A percentile compares a stretch with the other conserved stretches of the same genome.
These are phyloP conservation scores for Diadema setosum DNA, from an alignment of 35 echinoderm and acorn worm species.

Conservation along the genomic window DNA sequence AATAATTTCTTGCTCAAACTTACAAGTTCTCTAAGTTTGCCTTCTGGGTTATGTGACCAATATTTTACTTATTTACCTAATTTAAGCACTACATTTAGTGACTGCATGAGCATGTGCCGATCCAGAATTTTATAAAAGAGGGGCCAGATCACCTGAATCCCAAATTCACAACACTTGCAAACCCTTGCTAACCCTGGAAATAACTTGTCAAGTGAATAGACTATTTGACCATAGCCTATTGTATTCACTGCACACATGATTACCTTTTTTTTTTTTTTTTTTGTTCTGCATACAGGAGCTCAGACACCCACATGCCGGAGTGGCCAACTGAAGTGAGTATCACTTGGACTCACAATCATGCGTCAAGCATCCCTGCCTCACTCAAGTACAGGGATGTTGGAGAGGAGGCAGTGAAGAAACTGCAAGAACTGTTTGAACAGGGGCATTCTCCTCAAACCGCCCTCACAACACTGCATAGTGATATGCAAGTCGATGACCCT, in stretches of 20 bases:
- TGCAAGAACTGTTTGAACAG: background rate
- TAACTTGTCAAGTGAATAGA: no score
- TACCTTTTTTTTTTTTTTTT: no score
- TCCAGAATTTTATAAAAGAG: background rate
- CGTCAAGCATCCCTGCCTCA: background rate
- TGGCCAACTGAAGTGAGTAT: background rate
- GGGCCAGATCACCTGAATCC: background rate
- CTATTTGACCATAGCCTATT: no score
- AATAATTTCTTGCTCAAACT: no score
- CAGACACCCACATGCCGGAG: background rate
- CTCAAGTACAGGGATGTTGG: background rate
- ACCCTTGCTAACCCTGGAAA: no score
- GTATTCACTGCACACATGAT: no score
- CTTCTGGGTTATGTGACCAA: no score
- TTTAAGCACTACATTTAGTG: no score
- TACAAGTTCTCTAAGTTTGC: no score
- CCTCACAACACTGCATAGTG: background rate
- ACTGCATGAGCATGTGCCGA: no score
- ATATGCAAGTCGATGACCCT: background rate
- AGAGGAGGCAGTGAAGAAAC: background rate
- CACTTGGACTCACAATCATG: background rate
- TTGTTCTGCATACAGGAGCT: background rate
- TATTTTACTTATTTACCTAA: no score
- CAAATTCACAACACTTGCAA: no score
- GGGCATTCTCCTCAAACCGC: background rate